Evolutionary conservation across 2,888 invertebrate species (phyloP).

Genomic region (Drosophila acutilabella): DNA sequence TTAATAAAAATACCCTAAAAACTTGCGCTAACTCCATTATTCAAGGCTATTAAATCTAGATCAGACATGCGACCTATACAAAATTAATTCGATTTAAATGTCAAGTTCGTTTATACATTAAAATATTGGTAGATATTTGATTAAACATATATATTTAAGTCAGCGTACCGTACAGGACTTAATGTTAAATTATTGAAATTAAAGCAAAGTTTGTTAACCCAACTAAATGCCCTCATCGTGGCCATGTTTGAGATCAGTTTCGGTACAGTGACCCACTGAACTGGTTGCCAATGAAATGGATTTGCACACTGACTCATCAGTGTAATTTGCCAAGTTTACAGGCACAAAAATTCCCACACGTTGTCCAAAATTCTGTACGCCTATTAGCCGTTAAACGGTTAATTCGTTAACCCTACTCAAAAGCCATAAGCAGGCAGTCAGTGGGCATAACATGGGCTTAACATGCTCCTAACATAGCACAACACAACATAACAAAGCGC

Average conservation of each 20-base stretch:
- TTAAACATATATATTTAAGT: too few species aligned
- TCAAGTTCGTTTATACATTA: background rate
- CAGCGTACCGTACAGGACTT: constrained; percentile 22
- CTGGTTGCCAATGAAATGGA: constrained; percentile 16
- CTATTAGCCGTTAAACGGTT: constrained; percentile 44
- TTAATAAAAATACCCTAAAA: too few species aligned
- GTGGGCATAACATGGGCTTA: constrained; percentile 39
- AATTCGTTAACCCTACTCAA: constrained; percentile 69
- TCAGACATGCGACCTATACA: too few species aligned
- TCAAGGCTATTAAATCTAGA: too few species aligned
- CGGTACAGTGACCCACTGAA: constrained; percentile 57
- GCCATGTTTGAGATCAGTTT: constrained; percentile 11
- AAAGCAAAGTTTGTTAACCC: constrained; percentile 28
- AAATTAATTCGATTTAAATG: background rate
- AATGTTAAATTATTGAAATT: constrained; percentile 35
- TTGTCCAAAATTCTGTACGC: constrained; percentile 42
- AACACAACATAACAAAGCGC: too few species aligned
- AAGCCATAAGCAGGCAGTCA: constrained; percentile 39
- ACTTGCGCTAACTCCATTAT: too few species aligned
- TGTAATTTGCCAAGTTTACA: constrained; percentile 8
- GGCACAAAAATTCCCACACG: constrained; percentile 36
- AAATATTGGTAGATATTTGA: too few species aligned
- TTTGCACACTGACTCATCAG: constrained; percentile 35
- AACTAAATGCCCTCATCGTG: constrained; percentile 26
- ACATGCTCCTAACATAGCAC: constrained; percentile 49